Percentiles rank a stretch among this genome's conserved stretches.
These are phyloP conservation scores for Ctenopoma kingsleyae DNA, from an alignment of 2,797 vertebrate genomes.

Conservation along the genomic window DNA sequence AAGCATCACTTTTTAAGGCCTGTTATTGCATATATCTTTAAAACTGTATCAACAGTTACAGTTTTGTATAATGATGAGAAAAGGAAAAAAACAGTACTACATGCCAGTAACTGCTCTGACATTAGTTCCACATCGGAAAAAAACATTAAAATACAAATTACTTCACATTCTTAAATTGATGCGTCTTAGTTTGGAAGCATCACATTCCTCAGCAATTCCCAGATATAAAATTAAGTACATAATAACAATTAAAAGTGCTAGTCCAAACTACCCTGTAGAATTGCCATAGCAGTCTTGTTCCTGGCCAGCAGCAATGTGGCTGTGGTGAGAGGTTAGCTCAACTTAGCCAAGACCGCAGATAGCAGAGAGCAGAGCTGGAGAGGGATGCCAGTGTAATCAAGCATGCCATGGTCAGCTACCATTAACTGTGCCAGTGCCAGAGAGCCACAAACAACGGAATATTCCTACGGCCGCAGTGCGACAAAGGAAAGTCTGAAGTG, in stretches of 20 bases:
- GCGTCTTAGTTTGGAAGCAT: constrained; percentile 40
- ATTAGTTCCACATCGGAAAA: constrained; percentile 20
- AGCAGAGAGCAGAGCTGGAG: constrained; percentile 68
- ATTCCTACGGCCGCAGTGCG: constrained; percentile 68
- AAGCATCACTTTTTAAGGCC: not conserved
- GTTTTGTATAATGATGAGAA: constrained; percentile 6
- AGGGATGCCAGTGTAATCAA: constrained; percentile 90
- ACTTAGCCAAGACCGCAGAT: constrained; percentile 75
- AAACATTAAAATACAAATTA: constrained; percentile 7
- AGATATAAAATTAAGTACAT: constrained; percentile 53
- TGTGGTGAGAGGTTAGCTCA: constrained; percentile 84
- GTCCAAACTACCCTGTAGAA: constrained; percentile 58
- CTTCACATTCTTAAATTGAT: constrained; percentile 28
- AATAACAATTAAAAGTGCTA: constrained; percentile 49
- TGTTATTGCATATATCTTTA: constrained; percentile 3
- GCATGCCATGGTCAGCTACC: constrained; percentile 88
- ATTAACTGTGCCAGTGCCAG: constrained; percentile 84
- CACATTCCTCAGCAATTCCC: constrained; percentile 43
- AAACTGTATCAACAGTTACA: constrained; percentile 9
- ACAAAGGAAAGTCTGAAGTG: constrained; percentile 76
- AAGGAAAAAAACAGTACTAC: constrained; percentile 11
- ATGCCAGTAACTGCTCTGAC: constrained; percentile 33
- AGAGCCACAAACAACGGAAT: constrained; percentile 58
- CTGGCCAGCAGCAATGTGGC: constrained; percentile 82
- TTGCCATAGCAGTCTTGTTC: constrained; percentile 85